Conservation (phyloP, 2,113 vertebrate species). For the Orycteropus afer region DNA sequence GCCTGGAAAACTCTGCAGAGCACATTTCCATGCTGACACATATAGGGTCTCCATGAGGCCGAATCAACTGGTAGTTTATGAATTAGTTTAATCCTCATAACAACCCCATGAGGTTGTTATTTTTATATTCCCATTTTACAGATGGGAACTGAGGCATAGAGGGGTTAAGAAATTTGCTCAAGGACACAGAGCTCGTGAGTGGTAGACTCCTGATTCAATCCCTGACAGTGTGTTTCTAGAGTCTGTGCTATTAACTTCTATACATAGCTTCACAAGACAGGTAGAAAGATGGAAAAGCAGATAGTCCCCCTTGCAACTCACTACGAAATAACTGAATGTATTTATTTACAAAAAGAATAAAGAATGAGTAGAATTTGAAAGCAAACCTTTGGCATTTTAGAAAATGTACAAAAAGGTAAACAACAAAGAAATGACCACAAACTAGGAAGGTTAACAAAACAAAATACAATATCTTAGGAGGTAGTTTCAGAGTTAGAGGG, state of each 20-base stretch:
- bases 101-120: background rate
- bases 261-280: background rate
- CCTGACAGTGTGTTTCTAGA: background rate
- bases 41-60: background rate
- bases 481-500: background rate
- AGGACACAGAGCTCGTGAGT: background rate
- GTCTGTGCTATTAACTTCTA: background rate
- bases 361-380: background rate
- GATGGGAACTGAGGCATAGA: background rate
- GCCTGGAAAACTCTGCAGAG: background rate
- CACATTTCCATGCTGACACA: background rate
- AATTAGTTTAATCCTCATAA: background rate
- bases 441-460: background rate
- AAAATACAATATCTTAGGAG: background rate
- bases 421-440: background rate
- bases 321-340: background rate
- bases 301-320: background rate
- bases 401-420: slow-evolving; percentile 15
- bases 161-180: background rate
- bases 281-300: background rate
- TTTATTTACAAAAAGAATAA: slow-evolving; percentile 34
- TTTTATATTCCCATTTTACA: background rate
- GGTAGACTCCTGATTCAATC: background rate
- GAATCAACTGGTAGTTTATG: background rate
- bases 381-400: background rate